Evolutionary conservation across 1,140 invertebrate species (phyloP).

Genomic region (Elysia chlorotica): DNA sequence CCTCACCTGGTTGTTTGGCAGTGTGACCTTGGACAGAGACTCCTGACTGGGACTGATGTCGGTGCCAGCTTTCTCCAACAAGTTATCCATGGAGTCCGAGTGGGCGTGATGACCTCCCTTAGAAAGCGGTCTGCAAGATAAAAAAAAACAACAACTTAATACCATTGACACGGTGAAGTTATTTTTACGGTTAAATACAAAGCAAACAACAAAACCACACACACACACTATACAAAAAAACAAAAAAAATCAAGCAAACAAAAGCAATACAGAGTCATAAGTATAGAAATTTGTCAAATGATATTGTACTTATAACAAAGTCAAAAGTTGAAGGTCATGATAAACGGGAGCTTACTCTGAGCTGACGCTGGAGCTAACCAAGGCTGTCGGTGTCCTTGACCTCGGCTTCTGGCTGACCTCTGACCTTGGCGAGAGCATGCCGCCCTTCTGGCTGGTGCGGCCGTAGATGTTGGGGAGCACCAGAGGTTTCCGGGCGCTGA

Average conservation of each 20-base stretch:
- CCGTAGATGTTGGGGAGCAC: slow-evolving; percentile 51
- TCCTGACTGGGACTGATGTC: slow-evolving; percentile 33
- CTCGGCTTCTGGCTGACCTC: slow-evolving; percentile 33
- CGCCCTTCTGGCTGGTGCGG: slow-evolving; percentile 44
- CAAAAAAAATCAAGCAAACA: too few species aligned
- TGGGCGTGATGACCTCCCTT: slow-evolving; percentile 26
- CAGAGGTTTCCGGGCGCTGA: slow-evolving; percentile 77
- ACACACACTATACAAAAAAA: too few species aligned
- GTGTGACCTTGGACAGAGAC: slow-evolving; percentile 83
- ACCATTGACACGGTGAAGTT: too few species aligned
- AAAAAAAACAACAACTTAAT: too few species aligned
- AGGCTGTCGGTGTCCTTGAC: slow-evolving; percentile 29
- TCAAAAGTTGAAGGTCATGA: too few species aligned
- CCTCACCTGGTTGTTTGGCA: slow-evolving; percentile 82
- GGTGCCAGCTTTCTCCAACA: slow-evolving; percentile 26
- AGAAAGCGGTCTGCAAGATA: slow-evolving; percentile 27
- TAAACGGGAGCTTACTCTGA: slow-evolving; percentile 32
- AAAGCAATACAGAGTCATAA: too few species aligned
- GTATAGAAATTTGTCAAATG: too few species aligned
- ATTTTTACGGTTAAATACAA: too few species aligned
- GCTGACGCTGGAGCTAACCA: slow-evolving; percentile 25
- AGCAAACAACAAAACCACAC: too few species aligned
- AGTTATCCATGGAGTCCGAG: slow-evolving; percentile 32
- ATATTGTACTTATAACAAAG: too few species aligned
- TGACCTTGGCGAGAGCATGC: slow-evolving; percentile 50